These are phyloP conservation scores for Incurvaria masculella DNA, from an alignment of 2,888 invertebrate genomes.

Conservation along the genomic window DNA sequence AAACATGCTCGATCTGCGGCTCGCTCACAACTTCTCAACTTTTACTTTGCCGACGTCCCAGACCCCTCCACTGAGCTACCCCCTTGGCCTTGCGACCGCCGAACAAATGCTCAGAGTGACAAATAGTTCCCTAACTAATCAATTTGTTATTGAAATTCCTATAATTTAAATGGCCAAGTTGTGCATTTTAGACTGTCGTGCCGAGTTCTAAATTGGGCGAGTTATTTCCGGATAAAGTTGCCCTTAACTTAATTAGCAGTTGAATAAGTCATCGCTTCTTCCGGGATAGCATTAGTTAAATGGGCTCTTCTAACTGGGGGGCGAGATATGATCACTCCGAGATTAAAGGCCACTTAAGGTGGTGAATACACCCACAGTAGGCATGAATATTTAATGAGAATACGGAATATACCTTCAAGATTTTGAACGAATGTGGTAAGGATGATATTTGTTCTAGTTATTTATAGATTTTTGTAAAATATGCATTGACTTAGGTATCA, in stretches of 20 bases:
- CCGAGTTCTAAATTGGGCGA: conserved; percentile 40
- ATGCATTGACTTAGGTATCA: too few relatives aligned
- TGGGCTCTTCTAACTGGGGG: too few relatives aligned
- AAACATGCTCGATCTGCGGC: background rate
- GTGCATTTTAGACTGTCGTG: conserved; percentile 10
- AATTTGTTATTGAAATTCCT: conserved; percentile 49
- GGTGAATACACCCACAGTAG: too few relatives aligned
- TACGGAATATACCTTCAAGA: too few relatives aligned
- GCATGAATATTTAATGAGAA: too few relatives aligned
- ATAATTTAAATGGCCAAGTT: conserved; percentile 29
- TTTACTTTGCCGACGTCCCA: background rate
- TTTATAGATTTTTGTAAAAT: too few relatives aligned
- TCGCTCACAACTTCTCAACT: background rate
- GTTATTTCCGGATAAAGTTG: conserved; percentile 32
- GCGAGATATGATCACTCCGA: too few relatives aligned
- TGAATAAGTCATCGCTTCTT: conserved; percentile 45
- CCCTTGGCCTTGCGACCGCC: background rate
- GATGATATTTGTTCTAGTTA: too few relatives aligned
- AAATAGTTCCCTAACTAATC: conserved; percentile 50
- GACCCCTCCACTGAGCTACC: background rate
- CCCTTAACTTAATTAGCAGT: conserved; percentile 48
- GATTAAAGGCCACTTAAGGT: too few relatives aligned
- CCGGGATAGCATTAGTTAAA: too few relatives aligned
- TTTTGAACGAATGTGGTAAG: too few relatives aligned
- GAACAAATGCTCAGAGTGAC: conserved; percentile 27